A percentile compares a stretch with the other conserved stretches of the same genome.
Evolutionary conservation across 2,888 invertebrate species (phyloP).

Genomic region (Hartigia nigra): DNA sequence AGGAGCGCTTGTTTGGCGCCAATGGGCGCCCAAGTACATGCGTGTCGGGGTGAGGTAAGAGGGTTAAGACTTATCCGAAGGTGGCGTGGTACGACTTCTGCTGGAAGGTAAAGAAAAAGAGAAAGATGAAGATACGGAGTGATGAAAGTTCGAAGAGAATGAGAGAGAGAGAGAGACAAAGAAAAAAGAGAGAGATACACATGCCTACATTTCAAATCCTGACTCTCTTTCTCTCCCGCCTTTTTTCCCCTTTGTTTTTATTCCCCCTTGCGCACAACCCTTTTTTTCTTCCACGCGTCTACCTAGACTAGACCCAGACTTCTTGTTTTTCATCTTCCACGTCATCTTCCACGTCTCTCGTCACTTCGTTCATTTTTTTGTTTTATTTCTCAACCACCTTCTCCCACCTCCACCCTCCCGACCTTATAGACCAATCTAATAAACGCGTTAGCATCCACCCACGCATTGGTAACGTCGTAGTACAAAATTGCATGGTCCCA

Average conservation of each 20-base stretch:
- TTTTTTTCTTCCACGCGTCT: background rate
- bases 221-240: conserved; percentile 27
- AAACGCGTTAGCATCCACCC: background rate
- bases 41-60: conserved; percentile 22
- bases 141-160: background rate
- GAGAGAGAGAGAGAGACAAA: conserved; percentile 11
- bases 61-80: background rate
- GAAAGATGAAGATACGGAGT: too few relatives aligned
- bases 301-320: background rate
- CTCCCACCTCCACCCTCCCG: conserved; percentile 15
- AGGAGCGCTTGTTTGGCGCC: conserved; percentile 49
- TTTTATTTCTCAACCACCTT: conserved; percentile 13
- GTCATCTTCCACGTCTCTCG: conserved; percentile 14
- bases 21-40: conserved; percentile 40
- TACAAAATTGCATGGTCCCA: background rate
- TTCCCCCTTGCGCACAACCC: conserved; percentile 14
- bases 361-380: conserved; percentile 11
- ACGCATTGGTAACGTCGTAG: background rate
- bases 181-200: conserved; percentile 11
- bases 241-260: conserved; percentile 25
- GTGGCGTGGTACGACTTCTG: background rate
- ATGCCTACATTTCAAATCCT: conserved; percentile 46
- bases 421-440: background rate
- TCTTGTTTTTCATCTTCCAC: background rate
- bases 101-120: background rate